Evolutionary conservation across 2,888 invertebrate genomes (phyloP), one percentile per base, ranked within the genome.

Genomic region (Plagodis pulveraria): DNA sequence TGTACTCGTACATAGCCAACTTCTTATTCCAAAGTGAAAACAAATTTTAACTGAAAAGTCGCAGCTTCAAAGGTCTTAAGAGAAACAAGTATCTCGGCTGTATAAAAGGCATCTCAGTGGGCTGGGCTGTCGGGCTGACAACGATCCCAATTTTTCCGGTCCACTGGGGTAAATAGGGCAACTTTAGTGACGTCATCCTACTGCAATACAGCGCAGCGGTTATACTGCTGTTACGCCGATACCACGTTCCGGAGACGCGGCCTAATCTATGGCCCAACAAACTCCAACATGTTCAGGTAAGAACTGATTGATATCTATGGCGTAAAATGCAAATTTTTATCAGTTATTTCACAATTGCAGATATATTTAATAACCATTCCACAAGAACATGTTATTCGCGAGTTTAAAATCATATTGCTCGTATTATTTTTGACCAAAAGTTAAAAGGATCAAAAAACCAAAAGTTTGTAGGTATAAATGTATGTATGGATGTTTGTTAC

Each of bases 91-190:
- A n/a, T 33, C 48, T 4, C 5, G 36, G 22, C n/a, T 40, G 10
- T 32, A 22, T 32, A n/a, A 33, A 40, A 6, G 10, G 38, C 8
- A 10, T n/a, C 11, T 49, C 40, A n/a, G 11, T 12, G 12, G 12
- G 12, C 42, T 5, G 42, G 42, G 32, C 34, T 42, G 47, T 38
- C 34, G 48, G 45, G 50, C 10, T 10, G 40, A 40, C 36, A 10
- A 10, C 42, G n/a, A 47, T 49, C 50, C 50, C 50, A 46, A 46
- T 52, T 60, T 58, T 60, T 55, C 50, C 54, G 61, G 56, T 56
- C 40, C 44, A 42, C 52, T 44, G 49, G 12, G 57, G 60, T 63
- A 60, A 65, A 62, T 65, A 62, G 65, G 65, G 49, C 65, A 63
- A 32, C 34, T 6, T 8, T 36, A 45, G 11, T 65, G 54, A 58